phyloP scores from a whole-genome alignment of 2,888 invertebrate species.

The Teleiodes luculella region DNA sequence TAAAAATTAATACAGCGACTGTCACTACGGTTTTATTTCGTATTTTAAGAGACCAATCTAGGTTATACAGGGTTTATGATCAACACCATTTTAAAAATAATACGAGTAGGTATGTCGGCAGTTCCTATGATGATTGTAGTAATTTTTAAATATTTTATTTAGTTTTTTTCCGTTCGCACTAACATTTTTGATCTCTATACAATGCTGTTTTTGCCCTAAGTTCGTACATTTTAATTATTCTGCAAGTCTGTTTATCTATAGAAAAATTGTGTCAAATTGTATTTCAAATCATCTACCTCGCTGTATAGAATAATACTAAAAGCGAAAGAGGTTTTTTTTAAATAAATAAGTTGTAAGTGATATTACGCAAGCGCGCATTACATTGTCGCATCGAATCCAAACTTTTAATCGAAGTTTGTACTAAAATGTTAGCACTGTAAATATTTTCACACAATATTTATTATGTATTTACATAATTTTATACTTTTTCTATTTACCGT shows the following conservation, averaged over 20 bases:
- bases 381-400: background rate
- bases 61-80: background rate
- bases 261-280: background rate
- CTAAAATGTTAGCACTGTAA: conserved; percentile 21
- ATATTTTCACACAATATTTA: conserved; percentile 13
- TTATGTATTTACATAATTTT: conserved; percentile 7
- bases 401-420: conserved; percentile 12
- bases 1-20: background rate
- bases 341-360: background rate
- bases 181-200: background rate
- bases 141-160: no score
- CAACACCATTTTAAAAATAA: background rate
- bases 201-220: background rate
- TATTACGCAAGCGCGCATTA: background rate
- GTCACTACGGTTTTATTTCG: background rate
- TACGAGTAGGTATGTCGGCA: no score
- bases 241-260: no score
- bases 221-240: no score
- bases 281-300: conserved; percentile 8
- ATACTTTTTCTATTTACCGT: conserved; percentile 1
- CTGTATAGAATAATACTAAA: background rate
- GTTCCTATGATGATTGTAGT: no score
- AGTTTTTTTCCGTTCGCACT: no score
- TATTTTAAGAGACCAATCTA: background rate
- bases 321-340: background rate